phyloP scores from a whole-genome alignment of 2,888 invertebrate species.

The Campopleginae sp. region DNA sequence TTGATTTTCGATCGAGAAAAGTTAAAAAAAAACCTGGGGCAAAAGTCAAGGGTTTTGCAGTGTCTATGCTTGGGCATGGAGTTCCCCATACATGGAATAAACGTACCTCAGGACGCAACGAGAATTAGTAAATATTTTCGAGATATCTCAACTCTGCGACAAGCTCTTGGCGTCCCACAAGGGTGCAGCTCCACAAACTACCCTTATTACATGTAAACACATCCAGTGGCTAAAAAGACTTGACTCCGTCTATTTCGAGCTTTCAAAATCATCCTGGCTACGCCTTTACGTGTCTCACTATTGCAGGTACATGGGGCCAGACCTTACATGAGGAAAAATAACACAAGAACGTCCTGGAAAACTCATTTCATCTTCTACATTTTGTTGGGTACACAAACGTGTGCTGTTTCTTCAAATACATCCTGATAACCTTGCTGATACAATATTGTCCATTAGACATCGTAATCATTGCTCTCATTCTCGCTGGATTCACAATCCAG shows the following conservation, averaged over 20 bases:
- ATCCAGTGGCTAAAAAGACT: neutral
- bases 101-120: slow-evolving; percentile 81
- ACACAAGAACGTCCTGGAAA: slow-evolving; percentile 37
- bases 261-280: neutral
- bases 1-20: no score
- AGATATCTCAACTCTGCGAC: slow-evolving; percentile 45
- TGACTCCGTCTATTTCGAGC: neutral
- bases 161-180: neutral
- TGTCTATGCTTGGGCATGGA: neutral
- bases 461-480: slow-evolving; percentile 16
- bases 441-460: slow-evolving; percentile 41
- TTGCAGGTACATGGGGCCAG: neutral
- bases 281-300: neutral
- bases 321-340: slow-evolving; percentile 28
- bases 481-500: slow-evolving; percentile 36
- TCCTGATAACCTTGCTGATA: neutral
- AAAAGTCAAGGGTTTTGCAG: neutral
- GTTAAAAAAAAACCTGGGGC: no score
- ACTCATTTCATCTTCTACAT: slow-evolving; percentile 44
- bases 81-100: slow-evolving; percentile 40
- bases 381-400: neutral
- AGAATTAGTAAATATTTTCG: slow-evolving; percentile 79
- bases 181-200: neutral
- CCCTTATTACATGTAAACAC: neutral
- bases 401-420: neutral